phyloP scores from a whole-genome alignment of 2,113 vertebrate genomes.

The Ovibos moschatus region DNA sequence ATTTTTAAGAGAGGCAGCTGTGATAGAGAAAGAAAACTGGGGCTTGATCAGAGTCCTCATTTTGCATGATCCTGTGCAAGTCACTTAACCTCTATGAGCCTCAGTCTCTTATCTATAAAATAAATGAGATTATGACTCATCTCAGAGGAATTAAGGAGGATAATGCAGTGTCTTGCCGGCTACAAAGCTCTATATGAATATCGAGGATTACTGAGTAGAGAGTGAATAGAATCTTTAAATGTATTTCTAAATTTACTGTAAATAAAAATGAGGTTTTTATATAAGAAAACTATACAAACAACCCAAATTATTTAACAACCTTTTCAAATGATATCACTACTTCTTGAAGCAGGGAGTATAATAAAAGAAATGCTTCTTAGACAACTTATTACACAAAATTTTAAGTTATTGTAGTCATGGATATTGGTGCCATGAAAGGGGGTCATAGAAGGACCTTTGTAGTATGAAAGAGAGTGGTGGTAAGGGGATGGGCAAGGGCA shows the following conservation, averaged over 20 bases:
- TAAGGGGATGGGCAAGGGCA: neutral
- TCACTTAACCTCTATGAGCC: neutral
- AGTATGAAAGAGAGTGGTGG: neutral
- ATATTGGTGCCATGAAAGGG: neutral
- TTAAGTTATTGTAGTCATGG: neutral
- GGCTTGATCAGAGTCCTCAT: neutral
- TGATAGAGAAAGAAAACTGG: neutral
- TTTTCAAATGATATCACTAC: neutral
- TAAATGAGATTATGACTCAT: neutral
- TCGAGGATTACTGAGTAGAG: neutral
- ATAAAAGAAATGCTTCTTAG: neutral
- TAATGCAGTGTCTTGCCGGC: neutral
- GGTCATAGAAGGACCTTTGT: neutral
- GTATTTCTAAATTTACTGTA: neutral
- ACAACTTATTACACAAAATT: neutral
- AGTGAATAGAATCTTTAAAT: neutral
- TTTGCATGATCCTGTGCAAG: neutral
- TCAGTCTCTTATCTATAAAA: neutral
- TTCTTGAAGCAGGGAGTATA: neutral
- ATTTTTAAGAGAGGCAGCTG: constrained; percentile 37
- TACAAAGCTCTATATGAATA: neutral
- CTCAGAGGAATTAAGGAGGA: neutral
- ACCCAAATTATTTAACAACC: neutral
- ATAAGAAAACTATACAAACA: neutral
- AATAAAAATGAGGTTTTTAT: neutral